Evolutionary conservation across 2,113 vertebrate species (phyloP).

Genomic region (Cebidichthys violaceus): DNA sequence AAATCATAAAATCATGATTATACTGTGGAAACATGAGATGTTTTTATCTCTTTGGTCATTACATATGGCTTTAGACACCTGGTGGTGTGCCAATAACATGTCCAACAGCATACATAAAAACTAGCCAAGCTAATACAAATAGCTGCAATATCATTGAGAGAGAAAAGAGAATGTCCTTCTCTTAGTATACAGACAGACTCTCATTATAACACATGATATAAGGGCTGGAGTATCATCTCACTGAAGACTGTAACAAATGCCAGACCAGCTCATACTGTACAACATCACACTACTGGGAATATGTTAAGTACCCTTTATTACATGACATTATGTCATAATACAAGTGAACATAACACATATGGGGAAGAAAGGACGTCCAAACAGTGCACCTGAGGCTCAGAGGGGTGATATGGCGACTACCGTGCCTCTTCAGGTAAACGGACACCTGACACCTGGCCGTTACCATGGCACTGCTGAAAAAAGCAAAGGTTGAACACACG

Average conservation of each 20-base stretch:
- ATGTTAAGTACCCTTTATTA: background rate
- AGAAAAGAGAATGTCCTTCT: background rate
- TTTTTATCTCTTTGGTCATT: background rate
- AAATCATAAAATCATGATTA: background rate
- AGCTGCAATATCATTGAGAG: background rate
- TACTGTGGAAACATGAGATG: background rate
- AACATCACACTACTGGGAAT: background rate
- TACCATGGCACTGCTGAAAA: slow-evolving; percentile 66
- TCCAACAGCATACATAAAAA: background rate
- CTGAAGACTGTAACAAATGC: background rate
- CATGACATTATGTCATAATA: background rate
- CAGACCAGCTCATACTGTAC: background rate
- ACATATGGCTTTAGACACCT: background rate
- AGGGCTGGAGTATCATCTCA: background rate
- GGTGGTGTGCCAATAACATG: background rate
- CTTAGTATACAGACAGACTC: background rate
- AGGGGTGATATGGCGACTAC: slow-evolving; percentile 23
- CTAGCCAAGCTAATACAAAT: background rate
- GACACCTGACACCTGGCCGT: slow-evolving; percentile 73
- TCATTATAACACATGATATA: background rate
- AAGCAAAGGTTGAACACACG: slow-evolving; percentile 56
- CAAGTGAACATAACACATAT: background rate
- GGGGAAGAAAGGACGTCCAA: background rate
- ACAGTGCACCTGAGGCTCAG: slow-evolving; percentile 24
- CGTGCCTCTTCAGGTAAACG: slow-evolving; percentile 59